Conservation (phyloP, 2,888 invertebrate species). For the Ligdia adustata region DNA sequence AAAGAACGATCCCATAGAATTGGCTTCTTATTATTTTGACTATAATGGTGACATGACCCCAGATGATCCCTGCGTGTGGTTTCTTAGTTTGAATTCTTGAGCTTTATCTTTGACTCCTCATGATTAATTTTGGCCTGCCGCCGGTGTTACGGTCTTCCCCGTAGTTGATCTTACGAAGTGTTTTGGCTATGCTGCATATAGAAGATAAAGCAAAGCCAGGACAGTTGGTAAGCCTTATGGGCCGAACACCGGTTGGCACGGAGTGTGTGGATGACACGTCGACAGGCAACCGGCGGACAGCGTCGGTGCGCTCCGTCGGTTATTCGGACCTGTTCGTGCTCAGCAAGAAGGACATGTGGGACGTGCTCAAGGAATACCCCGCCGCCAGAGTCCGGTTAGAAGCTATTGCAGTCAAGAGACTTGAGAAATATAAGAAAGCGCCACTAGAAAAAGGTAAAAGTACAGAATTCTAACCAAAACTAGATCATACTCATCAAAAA, state of each 20-base stretch:
- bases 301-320: slow-evolving; percentile 98
- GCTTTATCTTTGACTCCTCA: slow-evolving; percentile 44
- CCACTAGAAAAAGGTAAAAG: slow-evolving; percentile 95
- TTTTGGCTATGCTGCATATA: slow-evolving; percentile 8
- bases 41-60: slow-evolving; percentile 55
- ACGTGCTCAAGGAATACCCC: slow-evolving; percentile 98
- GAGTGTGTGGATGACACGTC: slow-evolving; percentile 84
- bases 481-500: no score
- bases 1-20: slow-evolving; percentile 63
- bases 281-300: slow-evolving; percentile 98
- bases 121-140: slow-evolving; percentile 49
- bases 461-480: no score
- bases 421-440: slow-evolving; percentile 98
- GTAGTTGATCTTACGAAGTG: slow-evolving; percentile 25
- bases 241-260: slow-evolving; percentile 78
- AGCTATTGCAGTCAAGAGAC: slow-evolving; percentile 98
- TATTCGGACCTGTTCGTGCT: slow-evolving; percentile 99
- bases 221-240: slow-evolving; percentile 35
- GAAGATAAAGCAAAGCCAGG: slow-evolving; percentile 38
- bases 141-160: slow-evolving; percentile 61
- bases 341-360: slow-evolving; percentile 99
- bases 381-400: slow-evolving; percentile 97
- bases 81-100: slow-evolving; percentile 46
- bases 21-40: slow-evolving; percentile 67
- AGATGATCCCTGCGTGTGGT: slow-evolving; percentile 55